phyloP scores from a whole-genome alignment of 1,140 invertebrate species.

The Drosophila sp. region DNA sequence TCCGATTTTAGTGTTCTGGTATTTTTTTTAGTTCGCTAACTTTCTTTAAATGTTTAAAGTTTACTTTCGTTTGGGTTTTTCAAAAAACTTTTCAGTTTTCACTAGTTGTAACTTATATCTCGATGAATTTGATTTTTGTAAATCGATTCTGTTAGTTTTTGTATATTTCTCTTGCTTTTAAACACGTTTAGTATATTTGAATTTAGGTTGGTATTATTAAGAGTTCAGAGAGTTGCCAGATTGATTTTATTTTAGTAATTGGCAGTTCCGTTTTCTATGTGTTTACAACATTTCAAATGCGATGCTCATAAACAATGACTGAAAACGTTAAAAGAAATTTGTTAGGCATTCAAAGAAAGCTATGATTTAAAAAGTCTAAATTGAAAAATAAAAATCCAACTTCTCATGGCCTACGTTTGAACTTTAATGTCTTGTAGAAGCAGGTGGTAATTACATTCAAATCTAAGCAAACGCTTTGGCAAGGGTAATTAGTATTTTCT shows the following conservation, averaged over 20 bases:
- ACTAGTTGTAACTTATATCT: background rate
- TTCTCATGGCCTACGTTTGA: background rate
- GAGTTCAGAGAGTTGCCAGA: constrained; percentile 15
- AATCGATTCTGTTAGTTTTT: constrained; percentile 25
- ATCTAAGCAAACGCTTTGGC: background rate
- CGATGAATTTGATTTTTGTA: constrained; percentile 35
- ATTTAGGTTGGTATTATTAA: constrained; percentile 21
- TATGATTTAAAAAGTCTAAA: background rate
- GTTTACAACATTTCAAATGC: constrained; percentile 23
- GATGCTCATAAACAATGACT: background rate
- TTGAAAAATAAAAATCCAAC: background rate
- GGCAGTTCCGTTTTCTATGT: constrained; percentile 16
- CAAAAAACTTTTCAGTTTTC: background rate
- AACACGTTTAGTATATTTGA: constrained; percentile 9
- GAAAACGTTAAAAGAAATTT: background rate
- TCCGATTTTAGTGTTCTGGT: constrained; percentile 39
- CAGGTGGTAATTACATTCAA: background rate
- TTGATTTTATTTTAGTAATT: background rate
- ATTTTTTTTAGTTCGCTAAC: constrained; percentile 45
- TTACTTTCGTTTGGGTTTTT: background rate
- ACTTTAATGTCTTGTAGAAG: background rate
- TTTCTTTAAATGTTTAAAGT: background rate
- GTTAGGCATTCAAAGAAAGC: background rate
- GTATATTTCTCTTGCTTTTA: constrained; percentile 12
- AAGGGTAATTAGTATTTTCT: background rate